A percentile compares a stretch with the other conserved stretches of the same genome.
phyloP scores from a whole-genome alignment of 2,888 invertebrate species.

The Actias luna region DNA sequence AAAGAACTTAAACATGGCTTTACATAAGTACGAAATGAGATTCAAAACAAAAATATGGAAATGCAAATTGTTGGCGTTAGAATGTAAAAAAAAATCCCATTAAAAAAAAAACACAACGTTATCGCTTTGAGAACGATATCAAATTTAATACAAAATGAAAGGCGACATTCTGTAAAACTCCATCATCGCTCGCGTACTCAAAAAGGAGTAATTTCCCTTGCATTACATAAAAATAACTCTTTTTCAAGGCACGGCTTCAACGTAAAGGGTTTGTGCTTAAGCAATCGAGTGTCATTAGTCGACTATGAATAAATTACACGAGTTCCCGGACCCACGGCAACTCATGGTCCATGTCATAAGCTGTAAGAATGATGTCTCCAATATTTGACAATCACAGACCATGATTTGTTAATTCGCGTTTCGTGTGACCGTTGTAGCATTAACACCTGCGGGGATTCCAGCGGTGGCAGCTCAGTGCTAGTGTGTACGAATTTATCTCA shows the following conservation, averaged over 20 bases:
- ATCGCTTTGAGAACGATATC: not conserved
- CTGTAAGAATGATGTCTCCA: not conserved
- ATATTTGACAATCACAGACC: not conserved
- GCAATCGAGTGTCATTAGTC: constrained; percentile 81
- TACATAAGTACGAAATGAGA: no score
- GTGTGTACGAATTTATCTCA: no score
- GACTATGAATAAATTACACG: constrained; percentile 80
- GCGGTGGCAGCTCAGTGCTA: no score
- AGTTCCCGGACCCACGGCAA: constrained; percentile 58
- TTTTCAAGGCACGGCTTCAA: constrained; percentile 60
- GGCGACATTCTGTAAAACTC: constrained; percentile 16
- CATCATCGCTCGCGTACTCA: constrained; percentile 23
- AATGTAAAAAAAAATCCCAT: not conserved
- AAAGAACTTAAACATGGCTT: no score
- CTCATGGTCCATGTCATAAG: constrained; percentile 36
- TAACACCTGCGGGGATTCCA: no score
- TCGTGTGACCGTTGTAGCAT: no score
- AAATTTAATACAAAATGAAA: constrained; percentile 13
- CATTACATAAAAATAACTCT: constrained; percentile 67
- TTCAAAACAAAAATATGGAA: no score
- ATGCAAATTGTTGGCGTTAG: no score
- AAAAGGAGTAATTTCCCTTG: constrained; percentile 62
- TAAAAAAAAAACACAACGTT: not conserved
- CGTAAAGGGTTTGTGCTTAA: constrained; percentile 75
- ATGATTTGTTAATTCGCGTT: no score